A percentile compares a stretch with the other conserved stretches of the same genome.
phyloP scores from a whole-genome alignment of 2,888 invertebrate species.

The Conchocele bisecta region DNA sequence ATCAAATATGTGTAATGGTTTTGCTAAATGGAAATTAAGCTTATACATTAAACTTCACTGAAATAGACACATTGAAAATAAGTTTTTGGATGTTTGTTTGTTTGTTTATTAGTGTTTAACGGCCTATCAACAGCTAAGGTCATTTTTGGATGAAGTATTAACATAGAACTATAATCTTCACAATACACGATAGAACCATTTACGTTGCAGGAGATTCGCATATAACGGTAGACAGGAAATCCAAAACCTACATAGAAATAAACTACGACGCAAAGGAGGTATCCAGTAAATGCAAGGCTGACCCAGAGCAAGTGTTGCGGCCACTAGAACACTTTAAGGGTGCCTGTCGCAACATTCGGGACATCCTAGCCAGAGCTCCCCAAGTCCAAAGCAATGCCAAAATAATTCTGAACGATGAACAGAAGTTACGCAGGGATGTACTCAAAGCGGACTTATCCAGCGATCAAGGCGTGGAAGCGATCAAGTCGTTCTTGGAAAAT shows the following conservation, averaged over 20 bases:
- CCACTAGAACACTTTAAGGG: slow-evolving; percentile 67
- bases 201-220: slow-evolving; percentile 65
- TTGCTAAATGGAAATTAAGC: too few species aligned
- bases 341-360: slow-evolving; percentile 65
- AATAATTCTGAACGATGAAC: slow-evolving; percentile 68
- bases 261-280: slow-evolving; percentile 64
- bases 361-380: slow-evolving; percentile 64
- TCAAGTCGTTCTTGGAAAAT: slow-evolving; percentile 66
- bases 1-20: too few species aligned
- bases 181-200: too few species aligned
- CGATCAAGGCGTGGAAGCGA: slow-evolving; percentile 61
- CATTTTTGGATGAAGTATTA: too few species aligned
- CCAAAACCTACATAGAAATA: slow-evolving; percentile 66
- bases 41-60: too few species aligned
- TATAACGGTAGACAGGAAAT: slow-evolving; percentile 61
- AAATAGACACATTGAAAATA: too few species aligned
- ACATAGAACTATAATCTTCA: too few species aligned
- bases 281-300: slow-evolving; percentile 54
- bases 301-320: slow-evolving; percentile 63
- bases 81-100: too few species aligned
- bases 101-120: too few species aligned
- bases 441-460: slow-evolving; percentile 64
- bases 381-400: slow-evolving; percentile 63
- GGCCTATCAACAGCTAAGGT: too few species aligned
- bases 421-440: slow-evolving; percentile 65